A percentile compares a stretch with the other conserved stretches of the same genome.
These are phyloP conservation scores for Polydrusus tereticollis DNA, from an alignment of 2,888 invertebrate species.

Conservation along the genomic window DNA sequence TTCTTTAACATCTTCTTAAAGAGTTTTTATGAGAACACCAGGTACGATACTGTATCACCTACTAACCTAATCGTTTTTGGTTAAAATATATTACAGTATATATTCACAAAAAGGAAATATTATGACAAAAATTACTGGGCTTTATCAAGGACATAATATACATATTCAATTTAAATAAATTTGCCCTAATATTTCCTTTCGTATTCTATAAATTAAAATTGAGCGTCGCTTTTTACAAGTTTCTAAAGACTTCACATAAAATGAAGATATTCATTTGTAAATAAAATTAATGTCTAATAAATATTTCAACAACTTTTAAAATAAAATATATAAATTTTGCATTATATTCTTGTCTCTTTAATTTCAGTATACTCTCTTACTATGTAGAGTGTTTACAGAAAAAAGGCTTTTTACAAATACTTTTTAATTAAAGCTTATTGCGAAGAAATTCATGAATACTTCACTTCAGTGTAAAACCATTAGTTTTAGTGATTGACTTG, in stretches of 20 bases:
- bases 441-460: too few relatives aligned
- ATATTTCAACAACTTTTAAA: slow-evolving; percentile 38
- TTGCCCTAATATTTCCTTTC: slow-evolving; percentile 9
- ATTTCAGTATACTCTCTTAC: slow-evolving; percentile 15
- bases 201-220: slow-evolving; percentile 35
- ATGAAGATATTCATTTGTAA: slow-evolving; percentile 18
- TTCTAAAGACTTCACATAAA: slow-evolving; percentile 15
- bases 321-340: slow-evolving; percentile 40
- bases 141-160: neutral
- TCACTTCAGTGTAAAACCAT: too few relatives aligned
- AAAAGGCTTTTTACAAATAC: slow-evolving; percentile 15
- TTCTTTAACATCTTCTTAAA: neutral
- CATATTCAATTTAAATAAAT: neutral
- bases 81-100: neutral
- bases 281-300: slow-evolving; percentile 32
- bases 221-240: slow-evolving; percentile 8
- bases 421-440: neutral
- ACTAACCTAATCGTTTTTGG: neutral
- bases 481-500: too few relatives aligned
- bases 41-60: neutral
- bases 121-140: slow-evolving; percentile 3
- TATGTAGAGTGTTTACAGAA: slow-evolving; percentile 13
- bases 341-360: slow-evolving; percentile 26
- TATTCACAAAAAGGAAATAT: neutral
- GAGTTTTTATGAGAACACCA: neutral